Evolutionary conservation across 2,888 invertebrate species (phyloP).

Genomic region (Drosophila anomelani): DNA sequence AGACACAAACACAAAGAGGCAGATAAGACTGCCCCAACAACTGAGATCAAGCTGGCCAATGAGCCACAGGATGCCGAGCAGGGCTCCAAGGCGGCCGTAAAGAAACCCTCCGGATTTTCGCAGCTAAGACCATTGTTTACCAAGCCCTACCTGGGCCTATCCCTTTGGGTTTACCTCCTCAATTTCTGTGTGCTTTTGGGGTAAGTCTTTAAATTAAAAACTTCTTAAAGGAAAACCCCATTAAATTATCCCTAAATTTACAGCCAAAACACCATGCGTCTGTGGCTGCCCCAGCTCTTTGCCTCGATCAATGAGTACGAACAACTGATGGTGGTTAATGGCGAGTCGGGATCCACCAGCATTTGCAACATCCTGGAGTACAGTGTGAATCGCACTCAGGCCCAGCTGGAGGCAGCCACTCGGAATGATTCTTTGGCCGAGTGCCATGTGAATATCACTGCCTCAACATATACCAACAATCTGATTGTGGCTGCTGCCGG

Average conservation of each 20-base stretch:
- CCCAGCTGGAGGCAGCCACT: constrained; percentile 36
- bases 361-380: constrained; percentile 78
- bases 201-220: constrained; percentile 83
- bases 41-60: constrained; percentile 18
- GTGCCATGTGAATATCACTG: constrained; percentile 84
- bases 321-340: constrained; percentile 61
- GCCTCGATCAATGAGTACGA: constrained; percentile 87
- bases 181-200: constrained; percentile 88
- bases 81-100: constrained; percentile 8
- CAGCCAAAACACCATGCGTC: constrained; percentile 91
- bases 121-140: constrained; percentile 89
- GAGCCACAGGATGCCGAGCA: constrained; percentile 27
- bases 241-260: neutral
- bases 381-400: constrained; percentile 76
- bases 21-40: neutral
- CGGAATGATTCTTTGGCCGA: constrained; percentile 13
- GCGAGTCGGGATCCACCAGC: constrained; percentile 10
- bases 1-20: constrained; percentile 21
- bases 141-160: constrained; percentile 87
- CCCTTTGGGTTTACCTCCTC: constrained; percentile 87
- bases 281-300: constrained; percentile 94
- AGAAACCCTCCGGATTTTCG: constrained; percentile 84
- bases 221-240: too few species aligned
- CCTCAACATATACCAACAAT: constrained; percentile 88
- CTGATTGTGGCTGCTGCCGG: constrained; percentile 88